Percentiles rank a stretch among this genome's conserved stretches.
phyloP scores from a whole-genome alignment of 2,888 invertebrate genomes.

The Elaeidobius kamerunicus region DNA sequence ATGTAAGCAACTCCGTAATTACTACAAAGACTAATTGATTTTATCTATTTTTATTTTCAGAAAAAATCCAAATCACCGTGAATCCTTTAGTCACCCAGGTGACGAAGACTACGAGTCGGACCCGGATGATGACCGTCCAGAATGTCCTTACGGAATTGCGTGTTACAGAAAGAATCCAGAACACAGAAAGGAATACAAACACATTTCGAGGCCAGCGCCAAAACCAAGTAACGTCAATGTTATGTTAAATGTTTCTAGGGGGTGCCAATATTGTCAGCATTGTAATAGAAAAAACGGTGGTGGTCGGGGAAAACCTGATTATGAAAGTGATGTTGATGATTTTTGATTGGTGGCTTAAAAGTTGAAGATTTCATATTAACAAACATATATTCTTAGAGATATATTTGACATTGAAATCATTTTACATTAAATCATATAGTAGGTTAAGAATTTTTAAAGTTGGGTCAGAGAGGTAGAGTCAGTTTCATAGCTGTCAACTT shows the following conservation, averaged over 20 bases:
- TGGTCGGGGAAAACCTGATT: slow-evolving; percentile 28
- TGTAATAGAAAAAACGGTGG: slow-evolving; percentile 26
- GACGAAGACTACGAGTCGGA: slow-evolving; percentile 59
- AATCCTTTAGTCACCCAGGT: slow-evolving; percentile 61
- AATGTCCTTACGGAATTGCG: slow-evolving; percentile 57
- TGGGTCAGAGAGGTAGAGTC: too few relatives aligned
- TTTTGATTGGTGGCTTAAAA: too few relatives aligned
- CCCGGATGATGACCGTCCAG: slow-evolving; percentile 48
- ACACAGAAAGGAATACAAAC: slow-evolving; percentile 56
- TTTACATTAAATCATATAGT: too few relatives aligned
- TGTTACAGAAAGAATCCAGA: slow-evolving; percentile 59
- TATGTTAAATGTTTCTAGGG: slow-evolving; percentile 20
- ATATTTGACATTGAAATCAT: too few relatives aligned
- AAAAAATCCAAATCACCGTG: slow-evolving; percentile 58
- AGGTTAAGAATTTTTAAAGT: too few relatives aligned
- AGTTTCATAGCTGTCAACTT: too few relatives aligned
- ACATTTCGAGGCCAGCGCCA: slow-evolving; percentile 39
- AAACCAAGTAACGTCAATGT: slow-evolving; percentile 33
- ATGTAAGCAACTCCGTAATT: too few relatives aligned
- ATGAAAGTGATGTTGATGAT: slow-evolving; percentile 35
- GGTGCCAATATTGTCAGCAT: slow-evolving; percentile 33
- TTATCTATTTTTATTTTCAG: slow-evolving; percentile 51
- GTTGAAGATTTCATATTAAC: too few relatives aligned
- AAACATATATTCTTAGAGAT: too few relatives aligned
- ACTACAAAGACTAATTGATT: too few relatives aligned